Base-by-base conservation (phyloP, 2,797 vertebrate species). In the Lycodopsis pacificus region DNA sequence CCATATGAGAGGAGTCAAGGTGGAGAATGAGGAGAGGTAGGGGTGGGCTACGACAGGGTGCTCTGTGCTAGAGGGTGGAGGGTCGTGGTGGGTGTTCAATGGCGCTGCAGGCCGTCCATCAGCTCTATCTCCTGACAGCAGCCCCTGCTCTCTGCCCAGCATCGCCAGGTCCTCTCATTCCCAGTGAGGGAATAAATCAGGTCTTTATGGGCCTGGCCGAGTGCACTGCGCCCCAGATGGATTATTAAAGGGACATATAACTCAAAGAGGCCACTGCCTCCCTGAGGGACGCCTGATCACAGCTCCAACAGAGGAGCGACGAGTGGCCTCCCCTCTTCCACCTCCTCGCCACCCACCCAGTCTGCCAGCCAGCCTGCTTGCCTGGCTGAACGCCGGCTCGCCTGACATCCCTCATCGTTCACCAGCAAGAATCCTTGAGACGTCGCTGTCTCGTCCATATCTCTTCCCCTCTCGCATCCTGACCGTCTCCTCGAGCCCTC, bases 171-270 rank as follows among this genome's bases (percentile, higher is more conserved):
- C 84, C 83, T 91, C 90, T 94, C 90, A 95, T 95, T 94, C 93
- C 89, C 89, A 92, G 87, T 53, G 20, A 71, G 78, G 88, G 83
- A 77, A 94, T 96, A 94, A 95, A 96, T 96, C 94, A 93, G 91
- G 62, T 80, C 82, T 95, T 95, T 95, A 95, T 94, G 92, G 91
- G 87, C 83, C 87, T 78, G 88, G 86, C 84, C 63, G 84, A 89
- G 92, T 83, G 86, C 88, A 76, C 80, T 71, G 87, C 84, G 75
- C 79, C 87, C 80, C 90, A 92, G 94, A 95, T 94, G 92, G 92
- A 95, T 96, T 92, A 95, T 94, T 93, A 94, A 92, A 93, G 88
- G 85, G 81, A 89, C 86, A 82, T 91, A 95, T 95, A 95, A 95
- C 94, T 96, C 95, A 95, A 77, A 76, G 82, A 89, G 91, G 90